A percentile compares a stretch with the other conserved stretches of the same genome.
Conservation (phyloP, 2,888 invertebrate genomes). For the Ophioninae sp. region DNA sequence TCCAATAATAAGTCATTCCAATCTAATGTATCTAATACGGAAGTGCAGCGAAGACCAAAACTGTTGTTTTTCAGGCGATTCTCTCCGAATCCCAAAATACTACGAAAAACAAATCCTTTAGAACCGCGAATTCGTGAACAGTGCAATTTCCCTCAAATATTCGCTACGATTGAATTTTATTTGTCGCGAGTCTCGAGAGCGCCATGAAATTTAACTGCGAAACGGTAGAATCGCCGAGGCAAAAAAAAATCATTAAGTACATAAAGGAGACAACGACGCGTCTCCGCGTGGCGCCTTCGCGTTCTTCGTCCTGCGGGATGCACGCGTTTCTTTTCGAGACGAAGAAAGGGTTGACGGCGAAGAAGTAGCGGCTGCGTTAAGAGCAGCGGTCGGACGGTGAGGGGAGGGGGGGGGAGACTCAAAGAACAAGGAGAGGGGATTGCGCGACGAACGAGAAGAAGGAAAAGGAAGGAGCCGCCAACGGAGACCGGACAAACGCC, state of each 20-base stretch:
- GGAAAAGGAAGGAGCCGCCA: constrained; percentile 52
- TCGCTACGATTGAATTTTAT: constrained; percentile 37
- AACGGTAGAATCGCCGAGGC: not conserved
- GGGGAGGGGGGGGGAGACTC: constrained; percentile 16
- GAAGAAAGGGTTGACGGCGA: constrained; percentile 23
- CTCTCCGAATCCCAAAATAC: not conserved
- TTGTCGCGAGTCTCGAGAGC: constrained; percentile 1
- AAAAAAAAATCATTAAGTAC: constrained; percentile 12
- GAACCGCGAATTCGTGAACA: not conserved
- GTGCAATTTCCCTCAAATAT: not conserved
- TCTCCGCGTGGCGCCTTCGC: constrained; percentile 25
- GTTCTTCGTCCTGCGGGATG: constrained; percentile 4
- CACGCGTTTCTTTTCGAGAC: constrained; percentile 16
- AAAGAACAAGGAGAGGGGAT: constrained; percentile 48
- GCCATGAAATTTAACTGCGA: constrained; percentile 25
- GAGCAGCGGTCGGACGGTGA: constrained; percentile 24
- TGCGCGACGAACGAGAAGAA: constrained; percentile 43
- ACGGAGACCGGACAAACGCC: constrained; percentile 62
- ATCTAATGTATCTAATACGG: not conserved
- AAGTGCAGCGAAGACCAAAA: not conserved
- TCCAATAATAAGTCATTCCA: not conserved
- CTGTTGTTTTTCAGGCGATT: not conserved
- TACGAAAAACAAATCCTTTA: not conserved
- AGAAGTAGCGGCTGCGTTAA: not conserved
- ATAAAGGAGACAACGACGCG: not conserved